These are phyloP conservation scores for Ashinkailepas kermadecensis DNA, from an alignment of 2,888 invertebrate genomes.

Conservation along the genomic window DNA sequence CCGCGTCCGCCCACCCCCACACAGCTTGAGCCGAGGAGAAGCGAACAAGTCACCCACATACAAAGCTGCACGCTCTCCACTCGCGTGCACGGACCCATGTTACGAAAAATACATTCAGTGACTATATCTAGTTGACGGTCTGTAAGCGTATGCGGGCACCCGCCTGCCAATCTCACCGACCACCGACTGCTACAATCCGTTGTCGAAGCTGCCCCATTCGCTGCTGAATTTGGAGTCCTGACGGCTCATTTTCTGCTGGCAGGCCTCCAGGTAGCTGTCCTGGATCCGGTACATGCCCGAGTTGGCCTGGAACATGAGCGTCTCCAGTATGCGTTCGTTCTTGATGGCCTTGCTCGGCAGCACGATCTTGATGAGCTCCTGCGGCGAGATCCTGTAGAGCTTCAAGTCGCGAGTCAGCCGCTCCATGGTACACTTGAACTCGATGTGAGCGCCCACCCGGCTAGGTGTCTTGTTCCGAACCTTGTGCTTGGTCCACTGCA, in stretches of 20 bases:
- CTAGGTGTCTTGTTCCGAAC: conserved; percentile 64
- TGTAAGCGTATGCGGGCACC: background rate
- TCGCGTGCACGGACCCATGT: background rate
- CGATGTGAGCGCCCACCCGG: conserved; percentile 75
- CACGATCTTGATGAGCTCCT: conserved; percentile 84
- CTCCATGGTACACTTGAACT: conserved; percentile 90
- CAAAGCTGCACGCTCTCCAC: background rate
- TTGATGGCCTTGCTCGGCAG: conserved; percentile 86
- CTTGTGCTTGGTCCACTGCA: conserved; percentile 79
- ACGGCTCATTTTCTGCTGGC: conserved; percentile 74
- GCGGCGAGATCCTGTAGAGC: conserved; percentile 81
- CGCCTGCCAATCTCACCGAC: conserved; percentile 42
- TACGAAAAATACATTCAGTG: background rate
- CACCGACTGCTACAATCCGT: conserved; percentile 42
- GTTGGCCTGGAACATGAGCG: conserved; percentile 86
- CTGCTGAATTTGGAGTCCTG: conserved; percentile 80
- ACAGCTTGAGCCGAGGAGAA: too few species aligned
- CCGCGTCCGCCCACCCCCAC: too few species aligned
- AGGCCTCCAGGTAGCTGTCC: conserved; percentile 77
- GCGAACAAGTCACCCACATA: background rate
- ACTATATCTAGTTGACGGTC: conserved; percentile 1
- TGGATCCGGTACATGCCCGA: conserved; percentile 87
- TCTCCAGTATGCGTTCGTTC: conserved; percentile 84
- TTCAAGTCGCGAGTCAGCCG: conserved; percentile 79
- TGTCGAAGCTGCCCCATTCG: conserved; percentile 73